These are phyloP conservation scores for Chalcosyrphus nemorum DNA, from an alignment of 2,888 invertebrate species.

Conservation along the genomic window DNA sequence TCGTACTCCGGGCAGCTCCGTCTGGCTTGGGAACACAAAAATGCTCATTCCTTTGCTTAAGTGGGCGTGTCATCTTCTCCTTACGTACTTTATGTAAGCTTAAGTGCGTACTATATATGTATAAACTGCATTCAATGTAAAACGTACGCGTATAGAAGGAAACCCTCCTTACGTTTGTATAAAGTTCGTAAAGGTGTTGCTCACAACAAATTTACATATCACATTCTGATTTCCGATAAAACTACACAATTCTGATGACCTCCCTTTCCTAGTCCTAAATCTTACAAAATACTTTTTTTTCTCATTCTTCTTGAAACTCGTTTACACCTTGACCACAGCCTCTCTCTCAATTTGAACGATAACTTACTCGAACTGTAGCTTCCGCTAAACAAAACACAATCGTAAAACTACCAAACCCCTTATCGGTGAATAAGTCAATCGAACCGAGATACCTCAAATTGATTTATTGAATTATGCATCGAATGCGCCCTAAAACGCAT, in stretches of 20 bases:
- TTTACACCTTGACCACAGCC: background rate
- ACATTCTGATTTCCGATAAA: background rate
- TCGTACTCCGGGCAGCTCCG: no score
- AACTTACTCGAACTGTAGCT: constrained; percentile 7
- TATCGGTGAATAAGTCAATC: constrained; percentile 62
- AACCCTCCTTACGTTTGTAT: no score
- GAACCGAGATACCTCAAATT: constrained; percentile 44
- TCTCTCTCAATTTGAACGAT: background rate
- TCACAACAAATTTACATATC: background rate
- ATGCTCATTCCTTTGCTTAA: no score
- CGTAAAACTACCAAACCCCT: constrained; percentile 13
- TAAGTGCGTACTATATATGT: no score
- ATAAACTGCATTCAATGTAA: no score
- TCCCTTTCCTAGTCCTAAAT: background rate
- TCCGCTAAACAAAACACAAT: constrained; percentile 40
- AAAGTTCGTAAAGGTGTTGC: no score
- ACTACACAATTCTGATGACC: background rate
- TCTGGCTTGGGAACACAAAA: no score
- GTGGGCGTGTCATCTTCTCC: no score
- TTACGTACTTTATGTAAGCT: no score
- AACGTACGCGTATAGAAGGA: no score
- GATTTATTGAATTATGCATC: constrained; percentile 58
- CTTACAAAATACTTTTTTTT: constrained; percentile 1
- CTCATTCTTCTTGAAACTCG: no score
- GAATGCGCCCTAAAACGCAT: constrained; percentile 42